Evolutionary conservation across 1,140 invertebrate genomes (phyloP).

Genomic region (Zelostemma sp.): DNA sequence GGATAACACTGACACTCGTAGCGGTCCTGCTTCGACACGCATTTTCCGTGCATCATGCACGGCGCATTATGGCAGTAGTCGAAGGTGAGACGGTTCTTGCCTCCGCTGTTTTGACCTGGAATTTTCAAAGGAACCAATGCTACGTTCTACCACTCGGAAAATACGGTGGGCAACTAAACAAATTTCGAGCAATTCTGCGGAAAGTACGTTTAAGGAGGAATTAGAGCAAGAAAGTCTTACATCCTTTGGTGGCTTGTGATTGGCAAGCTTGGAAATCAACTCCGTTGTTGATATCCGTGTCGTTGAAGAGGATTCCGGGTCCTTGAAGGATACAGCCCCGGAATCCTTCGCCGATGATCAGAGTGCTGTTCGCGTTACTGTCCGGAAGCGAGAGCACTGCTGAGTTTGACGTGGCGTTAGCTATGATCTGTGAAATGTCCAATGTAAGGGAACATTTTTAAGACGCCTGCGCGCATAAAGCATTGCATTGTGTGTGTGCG

Average conservation of each 20-base stretch:
- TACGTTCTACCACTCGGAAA: slow-evolving; percentile 50
- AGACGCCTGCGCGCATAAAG: neutral
- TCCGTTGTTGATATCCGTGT: slow-evolving; percentile 76
- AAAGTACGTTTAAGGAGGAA: no score
- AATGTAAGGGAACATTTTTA: slow-evolving; percentile 1
- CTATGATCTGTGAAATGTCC: slow-evolving; percentile 73
- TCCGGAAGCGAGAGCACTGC: slow-evolving; percentile 79
- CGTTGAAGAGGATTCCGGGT: slow-evolving; percentile 83
- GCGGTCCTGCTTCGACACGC: slow-evolving; percentile 79
- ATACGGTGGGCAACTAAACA: no score
- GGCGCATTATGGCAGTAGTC: slow-evolving; percentile 84
- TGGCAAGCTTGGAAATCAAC: slow-evolving; percentile 81
- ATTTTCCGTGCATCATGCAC: slow-evolving; percentile 84
- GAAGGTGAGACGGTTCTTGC: slow-evolving; percentile 48
- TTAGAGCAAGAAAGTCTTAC: no score
- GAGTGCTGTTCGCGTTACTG: slow-evolving; percentile 72
- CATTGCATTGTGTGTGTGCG: no score
- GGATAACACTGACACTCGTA: slow-evolving; percentile 85
- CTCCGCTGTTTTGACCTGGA: slow-evolving; percentile 60
- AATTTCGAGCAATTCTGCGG: no score
- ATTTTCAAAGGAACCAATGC: slow-evolving; percentile 51
- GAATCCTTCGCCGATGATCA: slow-evolving; percentile 84
- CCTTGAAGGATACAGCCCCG: slow-evolving; percentile 87
- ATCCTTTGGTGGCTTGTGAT: slow-evolving; percentile 74
- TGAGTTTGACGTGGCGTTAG: slow-evolving; percentile 84